Conservation (phyloP, 2,113 vertebrate genomes). For the Platichthys flesus region DNA sequence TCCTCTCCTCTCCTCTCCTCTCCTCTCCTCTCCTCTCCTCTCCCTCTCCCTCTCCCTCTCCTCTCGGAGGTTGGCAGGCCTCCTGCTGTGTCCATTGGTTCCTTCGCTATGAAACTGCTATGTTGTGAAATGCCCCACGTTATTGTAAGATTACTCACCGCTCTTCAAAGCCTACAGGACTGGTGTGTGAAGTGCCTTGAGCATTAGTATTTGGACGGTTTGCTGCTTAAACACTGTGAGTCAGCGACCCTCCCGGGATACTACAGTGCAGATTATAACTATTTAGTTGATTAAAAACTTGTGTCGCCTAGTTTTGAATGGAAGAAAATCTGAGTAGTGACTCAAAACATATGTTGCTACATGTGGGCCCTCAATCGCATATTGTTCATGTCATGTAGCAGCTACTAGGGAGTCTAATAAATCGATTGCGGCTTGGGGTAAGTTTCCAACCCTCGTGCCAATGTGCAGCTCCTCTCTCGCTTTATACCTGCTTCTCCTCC, state of each 20-base stretch:
- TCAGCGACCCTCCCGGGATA: slow-evolving; percentile 14
- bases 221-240: slow-evolving; percentile 19
- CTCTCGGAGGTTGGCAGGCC: slow-evolving; percentile 24
- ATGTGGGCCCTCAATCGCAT: slow-evolving; percentile 38
- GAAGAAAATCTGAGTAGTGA: slow-evolving; percentile 38
- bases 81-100: slow-evolving; percentile 47
- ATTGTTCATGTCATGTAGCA: slow-evolving; percentile 52
- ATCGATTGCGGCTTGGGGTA: slow-evolving; percentile 33
- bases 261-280: slow-evolving; percentile 17
- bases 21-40: neutral
- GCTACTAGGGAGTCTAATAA: slow-evolving; percentile 49
- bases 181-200: slow-evolving; percentile 47
- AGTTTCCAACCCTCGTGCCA: slow-evolving; percentile 49
- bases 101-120: slow-evolving; percentile 32
- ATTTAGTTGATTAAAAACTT: slow-evolving; percentile 39
- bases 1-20: neutral
- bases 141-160: slow-evolving; percentile 71
- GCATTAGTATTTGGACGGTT: slow-evolving; percentile 17
- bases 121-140: slow-evolving; percentile 74
- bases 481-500: slow-evolving; percentile 23
- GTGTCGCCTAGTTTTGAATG: slow-evolving; percentile 17
- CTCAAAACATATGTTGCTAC: slow-evolving; percentile 58
- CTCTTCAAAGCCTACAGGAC: slow-evolving; percentile 61
- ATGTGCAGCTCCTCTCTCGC: slow-evolving; percentile 19
- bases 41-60: no score